Evolutionary conservation across 53 echinoderm and acorn worm species (phyloP).

Genomic region (Holothuria scabra): DNA sequence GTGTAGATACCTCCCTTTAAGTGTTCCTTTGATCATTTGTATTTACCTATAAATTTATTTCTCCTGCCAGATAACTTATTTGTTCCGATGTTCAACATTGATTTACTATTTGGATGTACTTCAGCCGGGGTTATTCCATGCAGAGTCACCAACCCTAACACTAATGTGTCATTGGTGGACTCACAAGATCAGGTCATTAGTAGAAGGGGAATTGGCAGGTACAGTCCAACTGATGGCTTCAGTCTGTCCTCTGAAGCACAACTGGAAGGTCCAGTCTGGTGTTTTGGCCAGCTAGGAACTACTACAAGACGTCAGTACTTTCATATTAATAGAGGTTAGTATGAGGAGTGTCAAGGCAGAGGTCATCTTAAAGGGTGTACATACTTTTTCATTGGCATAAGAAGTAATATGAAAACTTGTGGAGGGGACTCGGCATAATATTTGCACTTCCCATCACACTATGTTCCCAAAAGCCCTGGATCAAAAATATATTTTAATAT

Average conservation of each 20-base stretch:
- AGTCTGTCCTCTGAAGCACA: neutral
- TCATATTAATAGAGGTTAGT: conserved; percentile 18
- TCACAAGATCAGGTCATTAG: neutral
- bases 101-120: conserved; percentile 1
- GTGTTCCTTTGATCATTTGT: too few species aligned
- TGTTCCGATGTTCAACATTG: neutral
- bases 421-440: too few species aligned
- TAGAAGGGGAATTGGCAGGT: neutral
- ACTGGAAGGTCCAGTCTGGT: conserved; percentile 27
- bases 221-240: conserved; percentile 28
- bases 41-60: neutral
- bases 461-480: too few species aligned
- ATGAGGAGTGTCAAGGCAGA: too few species aligned
- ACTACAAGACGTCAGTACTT: neutral
- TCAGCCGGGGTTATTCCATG: conserved; percentile 68
- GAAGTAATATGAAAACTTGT: too few species aligned
- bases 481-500: too few species aligned
- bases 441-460: too few species aligned
- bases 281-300: neutral
- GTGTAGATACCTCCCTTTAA: too few species aligned
- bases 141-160: conserved; percentile 63
- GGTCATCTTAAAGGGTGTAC: too few species aligned
- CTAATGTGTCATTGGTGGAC: conserved; percentile 31
- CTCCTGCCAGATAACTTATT: neutral
- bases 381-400: too few species aligned